Conservation (phyloP, 2,888 invertebrate genomes). For the Copidosoma aretas region DNA sequence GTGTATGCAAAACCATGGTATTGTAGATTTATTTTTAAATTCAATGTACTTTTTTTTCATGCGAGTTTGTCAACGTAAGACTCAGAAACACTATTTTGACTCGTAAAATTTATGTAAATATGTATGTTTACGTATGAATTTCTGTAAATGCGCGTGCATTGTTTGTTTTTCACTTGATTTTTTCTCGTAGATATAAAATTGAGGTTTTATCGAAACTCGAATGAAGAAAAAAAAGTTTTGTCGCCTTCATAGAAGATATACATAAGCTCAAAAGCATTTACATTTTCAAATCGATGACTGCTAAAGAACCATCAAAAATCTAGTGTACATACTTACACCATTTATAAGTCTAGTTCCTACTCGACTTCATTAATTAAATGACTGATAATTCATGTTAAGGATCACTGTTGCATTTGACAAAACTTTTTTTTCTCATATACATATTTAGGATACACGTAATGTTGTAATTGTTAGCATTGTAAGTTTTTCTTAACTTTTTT, state of each 20-base stretch:
- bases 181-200: neutral
- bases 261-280: constrained; percentile 14
- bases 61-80: constrained; percentile 11
- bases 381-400: neutral
- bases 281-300: constrained; percentile 1
- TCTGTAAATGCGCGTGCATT: neutral
- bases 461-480: constrained; percentile 11
- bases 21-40: constrained; percentile 8
- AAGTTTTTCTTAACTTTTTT: constrained; percentile 23
- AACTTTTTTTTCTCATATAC: constrained; percentile 19
- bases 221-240: neutral
- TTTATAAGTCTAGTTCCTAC: constrained; percentile 20
- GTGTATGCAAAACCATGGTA: neutral
- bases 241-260: neutral
- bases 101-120: constrained; percentile 50
- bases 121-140: constrained; percentile 48
- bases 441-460: neutral
- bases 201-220: neutral
- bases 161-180: constrained; percentile 12
- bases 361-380: too few species aligned
- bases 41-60: constrained; percentile 3
- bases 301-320: constrained; percentile 3
- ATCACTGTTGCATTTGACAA: constrained; percentile 13
- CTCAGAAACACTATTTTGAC: constrained; percentile 54
- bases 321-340: constrained; percentile 8